Conservation (phyloP, 2,113 vertebrate species). For the Polypterus bichir region DNA sequence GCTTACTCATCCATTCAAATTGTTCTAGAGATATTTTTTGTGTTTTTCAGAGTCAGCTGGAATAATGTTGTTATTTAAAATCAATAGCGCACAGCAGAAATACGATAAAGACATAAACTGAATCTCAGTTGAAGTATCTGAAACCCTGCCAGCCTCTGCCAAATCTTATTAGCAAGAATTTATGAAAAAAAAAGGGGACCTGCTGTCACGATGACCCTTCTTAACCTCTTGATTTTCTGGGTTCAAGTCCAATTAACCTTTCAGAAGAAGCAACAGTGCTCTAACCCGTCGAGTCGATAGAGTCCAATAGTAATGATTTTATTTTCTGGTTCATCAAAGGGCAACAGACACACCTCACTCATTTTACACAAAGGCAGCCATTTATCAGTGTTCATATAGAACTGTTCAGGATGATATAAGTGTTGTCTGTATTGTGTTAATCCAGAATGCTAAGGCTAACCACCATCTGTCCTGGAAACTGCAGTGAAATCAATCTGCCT, state of each 20-base stretch:
- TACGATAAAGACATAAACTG: constrained; percentile 31
- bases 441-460: constrained; percentile 40
- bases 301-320: constrained; percentile 83
- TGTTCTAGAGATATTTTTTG: constrained; percentile 28
- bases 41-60: constrained; percentile 25
- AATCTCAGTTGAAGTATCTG: constrained; percentile 33
- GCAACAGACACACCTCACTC: constrained; percentile 64
- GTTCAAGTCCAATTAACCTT: constrained; percentile 99
- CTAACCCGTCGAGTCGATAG: constrained; percentile 77
- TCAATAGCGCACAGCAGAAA: constrained; percentile 34
- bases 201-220: constrained; percentile 80
- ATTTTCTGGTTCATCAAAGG: constrained; percentile 92
- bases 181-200: constrained; percentile 71
- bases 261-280: constrained; percentile 67
- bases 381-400: constrained; percentile 66
- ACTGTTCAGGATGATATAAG: constrained; percentile 41
- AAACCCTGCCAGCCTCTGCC: constrained; percentile 55
- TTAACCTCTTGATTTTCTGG: constrained; percentile 94
- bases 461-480: constrained; percentile 19
- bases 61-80: constrained; percentile 41
- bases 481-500: constrained; percentile 2
- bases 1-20: constrained; percentile 27
- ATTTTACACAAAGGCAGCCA: constrained; percentile 71
- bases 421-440: constrained; percentile 47
- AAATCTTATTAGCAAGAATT: constrained; percentile 80